Evolutionary conservation across 30 jellyfish, hydroid and myxozoan species (phyloP), one percentile per base, ranked within the genome.

Genomic region (Mastigias papua): DNA sequence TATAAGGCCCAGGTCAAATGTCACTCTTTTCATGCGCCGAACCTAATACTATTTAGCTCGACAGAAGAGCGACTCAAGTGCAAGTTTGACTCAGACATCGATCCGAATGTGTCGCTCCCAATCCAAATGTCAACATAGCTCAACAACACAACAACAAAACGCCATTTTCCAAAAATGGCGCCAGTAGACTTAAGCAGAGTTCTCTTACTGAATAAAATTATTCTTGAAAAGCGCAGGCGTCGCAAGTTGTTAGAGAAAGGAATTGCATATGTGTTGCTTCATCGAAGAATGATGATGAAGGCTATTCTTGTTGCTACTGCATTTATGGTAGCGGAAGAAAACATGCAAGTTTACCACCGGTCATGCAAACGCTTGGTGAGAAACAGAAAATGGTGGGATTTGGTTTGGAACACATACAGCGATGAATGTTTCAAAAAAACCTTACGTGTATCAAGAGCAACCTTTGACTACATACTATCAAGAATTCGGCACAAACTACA

Each of bases 21-120:
- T 66, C 92, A 60, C 92, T 82, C 92, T 82, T 82, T 75, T 82
- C 85, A 82, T 82, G 85, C 84, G 92, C 92, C 84, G 92, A 82
- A 82, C 64, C 81, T 34, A 80, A 80, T 80, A 62, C 78, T 60
- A 66, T 16, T 80, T 60, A 68, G 82, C 42, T 69, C 84, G 82
- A 67, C 92, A 23, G 86, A 42, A 49, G 92, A 82, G 92, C 92
- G 85, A 67, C 85, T 68, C 86, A 65, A 50, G 92, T 65, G 92
- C 92, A 84, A 51, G 68, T 48, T 62, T 69, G 92, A 65, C 78
- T 82, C 64, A 54, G 28, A 82, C 92, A 85, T 82, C 92, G 92
- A 62, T n/a, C 92, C 92, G 26, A 82, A 66, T 66, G 32, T 66
- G 32, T 35, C 0, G 0, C 0, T 8, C 26, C 48, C 78, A n/a